Percentiles rank a stretch among this genome's conserved stretches.
These are phyloP conservation scores for Hipposideros armiger DNA, from an alignment of 2,113 vertebrate genomes.

Conservation along the genomic window DNA sequence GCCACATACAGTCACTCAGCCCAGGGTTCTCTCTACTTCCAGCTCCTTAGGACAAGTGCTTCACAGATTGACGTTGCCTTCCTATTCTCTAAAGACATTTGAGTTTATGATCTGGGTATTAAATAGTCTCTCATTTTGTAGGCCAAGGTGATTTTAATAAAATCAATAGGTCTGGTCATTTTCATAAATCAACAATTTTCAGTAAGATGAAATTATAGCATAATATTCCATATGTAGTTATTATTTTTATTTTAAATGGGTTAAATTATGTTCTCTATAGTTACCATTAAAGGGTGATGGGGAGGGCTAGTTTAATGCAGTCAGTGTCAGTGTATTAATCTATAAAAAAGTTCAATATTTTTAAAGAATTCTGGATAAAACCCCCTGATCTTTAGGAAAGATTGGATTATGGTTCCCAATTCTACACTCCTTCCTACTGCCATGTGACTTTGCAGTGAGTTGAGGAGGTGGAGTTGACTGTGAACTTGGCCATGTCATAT, in stretches of 20 bases:
- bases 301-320: not conserved
- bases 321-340: not conserved
- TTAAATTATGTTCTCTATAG: conserved; percentile 2
- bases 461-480: not conserved
- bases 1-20: not conserved
- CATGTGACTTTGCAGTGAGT: not conserved
- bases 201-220: not conserved
- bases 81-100: not conserved
- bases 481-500: not conserved
- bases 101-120: not conserved
- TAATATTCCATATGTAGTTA: not conserved
- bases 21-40: not conserved
- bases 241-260: conserved; percentile 38
- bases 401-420: not conserved
- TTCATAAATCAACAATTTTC: not conserved
- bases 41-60: not conserved
- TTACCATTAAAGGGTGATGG: not conserved
- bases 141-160: conserved; percentile 39
- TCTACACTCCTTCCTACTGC: not conserved
- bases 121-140: conserved; percentile 14
- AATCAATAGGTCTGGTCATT: not conserved
- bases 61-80: not conserved
- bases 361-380: not conserved
- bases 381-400: not conserved
- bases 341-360: not conserved